Percentiles rank a stretch among this genome's conserved stretches.
Evolutionary conservation across 2,888 invertebrate species (phyloP).

Genomic region (Prosapia bicincta): DNA sequence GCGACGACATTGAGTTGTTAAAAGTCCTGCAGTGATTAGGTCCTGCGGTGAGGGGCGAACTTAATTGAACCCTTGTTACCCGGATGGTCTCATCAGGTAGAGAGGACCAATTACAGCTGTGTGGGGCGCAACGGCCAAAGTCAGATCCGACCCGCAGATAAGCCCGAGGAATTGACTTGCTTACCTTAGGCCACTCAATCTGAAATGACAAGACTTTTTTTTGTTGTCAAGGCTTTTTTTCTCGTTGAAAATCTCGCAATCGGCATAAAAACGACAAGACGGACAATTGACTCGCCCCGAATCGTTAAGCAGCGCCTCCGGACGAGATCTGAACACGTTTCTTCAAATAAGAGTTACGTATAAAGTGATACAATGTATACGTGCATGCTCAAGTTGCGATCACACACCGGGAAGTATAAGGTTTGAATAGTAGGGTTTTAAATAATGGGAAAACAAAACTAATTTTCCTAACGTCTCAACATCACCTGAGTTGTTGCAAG

Average conservation of each 20-base stretch:
- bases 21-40: not conserved
- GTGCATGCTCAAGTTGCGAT: too few species aligned
- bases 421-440: too few species aligned
- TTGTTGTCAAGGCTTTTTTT: not conserved
- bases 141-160: not conserved
- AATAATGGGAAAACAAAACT: too few species aligned
- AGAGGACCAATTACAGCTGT: not conserved
- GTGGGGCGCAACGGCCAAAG: not conserved
- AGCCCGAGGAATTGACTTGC: not conserved
- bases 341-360: too few species aligned
- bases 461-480: too few species aligned
- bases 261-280: not conserved
- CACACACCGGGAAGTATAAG: too few species aligned
- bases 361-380: too few species aligned
- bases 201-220: not conserved
- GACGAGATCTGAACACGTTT: too few species aligned
- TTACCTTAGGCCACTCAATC: not conserved
- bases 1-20: not conserved
- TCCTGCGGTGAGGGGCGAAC: not conserved
- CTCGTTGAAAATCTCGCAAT: not conserved
- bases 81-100: not conserved
- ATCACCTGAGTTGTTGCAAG: too few species aligned
- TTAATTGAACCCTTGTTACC: constrained; percentile 2
- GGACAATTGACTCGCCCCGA: not conserved
- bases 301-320: not conserved